Evolutionary conservation across 2,797 vertebrate genomes (phyloP), one percentile per base, ranked within the genome.

Genomic region (Hyperoplus lanceolatus): DNA sequence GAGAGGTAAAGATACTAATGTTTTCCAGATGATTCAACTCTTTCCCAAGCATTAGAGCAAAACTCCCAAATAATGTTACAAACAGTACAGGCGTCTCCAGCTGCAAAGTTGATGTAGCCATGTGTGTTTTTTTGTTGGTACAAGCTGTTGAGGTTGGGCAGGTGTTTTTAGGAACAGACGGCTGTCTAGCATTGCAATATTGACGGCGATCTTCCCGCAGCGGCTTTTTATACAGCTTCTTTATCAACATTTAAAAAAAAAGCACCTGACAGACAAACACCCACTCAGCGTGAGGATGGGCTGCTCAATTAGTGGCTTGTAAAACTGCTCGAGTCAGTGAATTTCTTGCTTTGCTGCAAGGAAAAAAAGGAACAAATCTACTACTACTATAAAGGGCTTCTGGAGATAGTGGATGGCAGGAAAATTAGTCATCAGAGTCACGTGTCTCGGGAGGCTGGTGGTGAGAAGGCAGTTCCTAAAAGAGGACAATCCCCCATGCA

Each of bases 141-240:
- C 67, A 83, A 81, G 77, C 75, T 80, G 79, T 77, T 83, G 75
- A 75, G 75, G 57, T 29, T 29, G 50, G 74, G 70, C 72, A 64
- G 87, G 75, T 80, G 82, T 88, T 87, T 86, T 77, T 53, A 73
- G 78, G 68, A 81, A 74, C 83, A 90, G 80, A 87, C 80, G 87
- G 82, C 78, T 86, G 78, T 82, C 73, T 83, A 62, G 80, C 72
- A 60, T 73, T 55, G 57, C 54, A 81, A 82, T 84, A 92, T 88
- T 82, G 84, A 91, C 90, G 77, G 77, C 45, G 7, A 46, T 71
- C 67, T 66, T 60, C 42, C 48, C 77, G 6, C 60, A 71, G 55
- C 29, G 9, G 51, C 76, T 84, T 78, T 81, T 78, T 81, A 80
- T 75, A 75, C 84, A 46, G 89, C 86, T 83, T 74, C 83, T 91